Percentiles rank a stretch among this genome's conserved stretches.
phyloP scores from a whole-genome alignment of 2,113 vertebrate species.

The Rostratula benghalensis region DNA sequence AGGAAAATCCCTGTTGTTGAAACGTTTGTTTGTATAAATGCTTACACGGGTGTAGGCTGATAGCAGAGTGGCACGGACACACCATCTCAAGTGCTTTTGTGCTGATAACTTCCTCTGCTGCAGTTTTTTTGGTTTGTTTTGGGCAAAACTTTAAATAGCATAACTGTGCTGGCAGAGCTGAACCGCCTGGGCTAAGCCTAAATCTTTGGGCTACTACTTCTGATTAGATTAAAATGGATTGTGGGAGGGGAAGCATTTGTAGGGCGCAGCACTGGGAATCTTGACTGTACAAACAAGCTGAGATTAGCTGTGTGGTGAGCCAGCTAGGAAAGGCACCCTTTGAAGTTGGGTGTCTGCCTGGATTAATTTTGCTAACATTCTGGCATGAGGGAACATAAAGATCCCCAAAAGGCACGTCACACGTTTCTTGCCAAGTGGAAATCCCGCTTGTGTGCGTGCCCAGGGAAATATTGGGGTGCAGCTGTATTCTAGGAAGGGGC shows the following conservation, averaged over 20 bases:
- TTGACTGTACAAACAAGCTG: slow-evolving; percentile 43
- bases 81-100: not conserved
- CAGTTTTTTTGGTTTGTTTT: not conserved
- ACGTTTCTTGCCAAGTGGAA: not conserved
- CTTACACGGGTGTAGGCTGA: not conserved
- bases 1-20: slow-evolving; percentile 25
- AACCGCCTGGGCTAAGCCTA: not conserved
- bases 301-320: slow-evolving; percentile 3
- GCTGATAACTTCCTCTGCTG: not conserved
- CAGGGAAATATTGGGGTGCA: not conserved
- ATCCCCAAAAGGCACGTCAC: not conserved
- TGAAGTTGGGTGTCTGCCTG: slow-evolving; percentile 35
- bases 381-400: not conserved
- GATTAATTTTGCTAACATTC: not conserved
- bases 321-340: slow-evolving; percentile 1
- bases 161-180: not conserved
- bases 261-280: not conserved
- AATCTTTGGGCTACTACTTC: slow-evolving; percentile 19
- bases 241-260: slow-evolving; percentile 12
- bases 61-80: not conserved
- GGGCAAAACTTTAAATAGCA: not conserved
- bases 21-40: not conserved
- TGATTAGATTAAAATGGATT: slow-evolving; percentile 51
- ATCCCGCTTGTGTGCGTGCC: not conserved
- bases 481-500: slow-evolving; percentile 38